Percentiles rank a stretch among this genome's conserved stretches.
phyloP scores from a whole-genome alignment of 2,888 invertebrate genomes.

The Pammene aurita region DNA sequence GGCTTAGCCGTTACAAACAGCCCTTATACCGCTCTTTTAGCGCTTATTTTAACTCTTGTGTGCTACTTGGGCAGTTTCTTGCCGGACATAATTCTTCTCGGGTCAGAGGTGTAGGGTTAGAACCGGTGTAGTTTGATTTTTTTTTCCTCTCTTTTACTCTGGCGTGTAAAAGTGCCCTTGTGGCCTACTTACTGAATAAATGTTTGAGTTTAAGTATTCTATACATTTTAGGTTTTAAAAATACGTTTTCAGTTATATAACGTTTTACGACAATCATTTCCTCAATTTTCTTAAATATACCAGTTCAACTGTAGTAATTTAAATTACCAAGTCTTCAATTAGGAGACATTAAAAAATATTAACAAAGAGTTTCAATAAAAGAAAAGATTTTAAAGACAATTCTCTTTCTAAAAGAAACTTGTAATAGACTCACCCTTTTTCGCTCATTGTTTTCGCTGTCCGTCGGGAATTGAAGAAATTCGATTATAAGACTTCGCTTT shows the following conservation, averaged over 20 bases:
- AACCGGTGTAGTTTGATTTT: too few relatives aligned
- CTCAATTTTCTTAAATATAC: not conserved
- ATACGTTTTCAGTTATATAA: not conserved
- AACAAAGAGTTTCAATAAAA: conserved; percentile 23
- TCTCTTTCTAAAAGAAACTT: conserved; percentile 17
- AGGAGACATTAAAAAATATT: conserved; percentile 27
- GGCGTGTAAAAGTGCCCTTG: too few relatives aligned
- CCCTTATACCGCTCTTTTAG: too few relatives aligned
- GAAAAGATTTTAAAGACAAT: conserved; percentile 26
- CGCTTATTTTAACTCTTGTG: too few relatives aligned
- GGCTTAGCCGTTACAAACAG: too few relatives aligned
- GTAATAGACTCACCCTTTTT: conserved; percentile 31
- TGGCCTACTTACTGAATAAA: too few relatives aligned
- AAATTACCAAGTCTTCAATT: conserved; percentile 34
- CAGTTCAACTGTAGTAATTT: conserved; percentile 14
- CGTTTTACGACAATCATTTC: not conserved
- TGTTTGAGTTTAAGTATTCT: too few relatives aligned
- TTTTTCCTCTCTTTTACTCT: too few relatives aligned
- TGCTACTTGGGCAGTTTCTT: too few relatives aligned
- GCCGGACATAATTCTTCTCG: too few relatives aligned
- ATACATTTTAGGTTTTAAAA: too few relatives aligned
- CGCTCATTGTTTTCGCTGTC: conserved; percentile 29
- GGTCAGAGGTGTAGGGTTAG: too few relatives aligned
- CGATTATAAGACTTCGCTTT: conserved; percentile 27
- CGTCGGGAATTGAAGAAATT: conserved; percentile 30